phyloP scores from a whole-genome alignment of 2,113 vertebrate species.

The Boulengeromyrus knoepffleri region DNA sequence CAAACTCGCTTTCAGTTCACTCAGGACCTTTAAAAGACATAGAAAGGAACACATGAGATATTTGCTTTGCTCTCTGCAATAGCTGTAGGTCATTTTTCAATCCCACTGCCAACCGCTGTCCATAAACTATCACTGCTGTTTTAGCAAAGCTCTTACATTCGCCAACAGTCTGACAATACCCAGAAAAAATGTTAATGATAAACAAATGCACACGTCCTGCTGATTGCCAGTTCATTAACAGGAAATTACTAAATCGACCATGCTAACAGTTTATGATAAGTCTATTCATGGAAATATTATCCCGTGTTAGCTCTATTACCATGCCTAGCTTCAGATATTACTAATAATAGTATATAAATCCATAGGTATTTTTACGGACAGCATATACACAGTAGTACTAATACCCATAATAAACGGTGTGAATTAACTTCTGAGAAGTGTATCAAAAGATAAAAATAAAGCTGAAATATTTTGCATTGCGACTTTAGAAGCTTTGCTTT shows the following conservation, averaged over 20 bases:
- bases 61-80: not conserved
- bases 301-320: constrained; percentile 1
- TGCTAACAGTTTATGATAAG: not conserved
- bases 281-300: constrained; percentile 15
- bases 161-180: not conserved
- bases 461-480: constrained; percentile 15
- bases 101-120: not conserved
- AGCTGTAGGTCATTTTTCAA: not conserved
- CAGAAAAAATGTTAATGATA: not conserved
- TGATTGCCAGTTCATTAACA: not conserved
- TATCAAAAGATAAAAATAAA: constrained; percentile 14
- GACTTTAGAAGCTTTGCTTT: constrained; percentile 20
- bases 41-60: not conserved
- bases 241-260: constrained; percentile 11
- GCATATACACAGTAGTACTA: not conserved
- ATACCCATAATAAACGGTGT: not conserved
- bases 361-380: not conserved
- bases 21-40: not conserved
- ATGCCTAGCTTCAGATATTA: not conserved
- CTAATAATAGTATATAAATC: not conserved
- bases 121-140: not conserved
- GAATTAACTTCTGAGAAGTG: constrained; percentile 13
- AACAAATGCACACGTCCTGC: not conserved
- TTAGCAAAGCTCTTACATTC: not conserved
- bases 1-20: not conserved